These are phyloP conservation scores for Mormyrops boulengeri DNA, from an alignment of 2,797 vertebrate species.

Conservation along the genomic window DNA sequence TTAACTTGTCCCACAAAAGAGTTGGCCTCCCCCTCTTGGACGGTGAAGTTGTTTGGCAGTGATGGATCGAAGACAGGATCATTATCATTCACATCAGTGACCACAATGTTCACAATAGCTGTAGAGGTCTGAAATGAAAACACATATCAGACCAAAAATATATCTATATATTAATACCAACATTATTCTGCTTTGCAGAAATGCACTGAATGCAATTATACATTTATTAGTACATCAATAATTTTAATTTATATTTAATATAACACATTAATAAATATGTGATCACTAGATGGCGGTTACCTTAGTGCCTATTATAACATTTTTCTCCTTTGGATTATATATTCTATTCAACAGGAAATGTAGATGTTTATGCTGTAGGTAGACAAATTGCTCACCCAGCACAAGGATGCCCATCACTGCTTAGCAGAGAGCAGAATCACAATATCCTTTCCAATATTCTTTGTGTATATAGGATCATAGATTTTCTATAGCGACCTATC, in stretches of 20 bases:
- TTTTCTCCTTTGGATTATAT: not conserved
- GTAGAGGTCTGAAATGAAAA: constrained; percentile 75
- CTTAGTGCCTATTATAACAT: not conserved
- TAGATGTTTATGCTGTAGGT: not conserved
- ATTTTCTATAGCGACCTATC: not conserved
- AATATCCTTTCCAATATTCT: not conserved
- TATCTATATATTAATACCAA: not conserved
- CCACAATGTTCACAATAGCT: constrained; percentile 78
- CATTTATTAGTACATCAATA: not conserved
- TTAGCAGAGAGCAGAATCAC: not conserved
- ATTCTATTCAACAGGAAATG: not conserved
- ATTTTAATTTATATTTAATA: not conserved
- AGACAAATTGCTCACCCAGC: not conserved
- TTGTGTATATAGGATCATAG: not conserved
- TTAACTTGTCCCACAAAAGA: constrained; percentile 87
- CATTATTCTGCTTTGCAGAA: not conserved
- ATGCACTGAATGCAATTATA: not conserved
- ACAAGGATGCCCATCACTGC: not conserved
- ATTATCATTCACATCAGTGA: constrained; percentile 96
- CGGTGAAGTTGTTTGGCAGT: constrained; percentile 80
- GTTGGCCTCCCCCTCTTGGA: constrained; percentile 78
- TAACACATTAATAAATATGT: not conserved
- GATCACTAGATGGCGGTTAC: not conserved
- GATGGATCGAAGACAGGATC: constrained; percentile 79
- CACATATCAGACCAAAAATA: constrained; percentile 10